Percentiles rank a stretch among this genome's conserved stretches.
Evolutionary conservation across 1,140 invertebrate species (phyloP).

Genomic region (Aricia agestis): DNA sequence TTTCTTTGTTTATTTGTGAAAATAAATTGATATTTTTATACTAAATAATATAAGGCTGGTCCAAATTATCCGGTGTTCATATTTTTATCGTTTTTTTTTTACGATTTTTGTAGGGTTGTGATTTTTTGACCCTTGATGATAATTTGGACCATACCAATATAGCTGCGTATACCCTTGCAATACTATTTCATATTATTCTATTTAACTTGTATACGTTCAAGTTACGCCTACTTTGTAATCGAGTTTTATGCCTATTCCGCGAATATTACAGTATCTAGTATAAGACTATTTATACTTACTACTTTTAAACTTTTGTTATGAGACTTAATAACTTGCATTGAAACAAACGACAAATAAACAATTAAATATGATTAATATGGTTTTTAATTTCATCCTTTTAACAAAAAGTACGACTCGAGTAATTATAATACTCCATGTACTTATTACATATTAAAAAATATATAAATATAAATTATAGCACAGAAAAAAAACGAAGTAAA

Average conservation of each 20-base stretch:
- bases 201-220: conserved; percentile 54
- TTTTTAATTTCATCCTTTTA: conserved; percentile 33
- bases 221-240: conserved; percentile 53
- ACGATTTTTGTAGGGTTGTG: background rate
- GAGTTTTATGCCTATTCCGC: conserved; percentile 56
- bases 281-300: conserved; percentile 71
- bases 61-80: background rate
- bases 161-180: conserved; percentile 50
- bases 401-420: too few relatives aligned
- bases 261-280: conserved; percentile 63
- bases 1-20: conserved; percentile 50
- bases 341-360: conserved; percentile 73
- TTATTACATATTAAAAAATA: too few relatives aligned
- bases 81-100: background rate
- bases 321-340: conserved; percentile 73
- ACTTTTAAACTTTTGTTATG: conserved; percentile 70
- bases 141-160: conserved; percentile 31
- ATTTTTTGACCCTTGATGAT: background rate
- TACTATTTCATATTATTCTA: conserved; percentile 54
- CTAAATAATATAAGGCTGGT: conserved; percentile 27
- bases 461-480: too few relatives aligned
- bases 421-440: too few relatives aligned
- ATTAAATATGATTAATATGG: conserved; percentile 46
- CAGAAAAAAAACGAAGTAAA: too few relatives aligned
- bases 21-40: conserved; percentile 74